Base-by-base conservation (phyloP, 92 coral and sea anemone genomes). In the Nematostella vectensis region DNA sequence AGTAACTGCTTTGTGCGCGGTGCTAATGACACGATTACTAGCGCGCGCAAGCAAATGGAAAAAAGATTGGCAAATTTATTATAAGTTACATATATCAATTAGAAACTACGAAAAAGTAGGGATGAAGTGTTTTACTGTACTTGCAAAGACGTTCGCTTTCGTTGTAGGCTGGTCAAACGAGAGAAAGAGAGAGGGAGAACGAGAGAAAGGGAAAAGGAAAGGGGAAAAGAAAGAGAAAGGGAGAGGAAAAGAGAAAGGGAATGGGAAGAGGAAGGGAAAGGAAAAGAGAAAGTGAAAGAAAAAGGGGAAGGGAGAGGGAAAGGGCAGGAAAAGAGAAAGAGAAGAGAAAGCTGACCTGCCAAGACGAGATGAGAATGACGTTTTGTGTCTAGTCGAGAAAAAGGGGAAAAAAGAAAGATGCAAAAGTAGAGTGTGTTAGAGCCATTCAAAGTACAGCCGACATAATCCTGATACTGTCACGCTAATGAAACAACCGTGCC, bases 191-290 rank as follows among this genome's bases (percentile, higher is more conserved):
- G 1, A 29, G 16, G 49, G 48, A 25, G 22, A 54, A 28, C 40
- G 9, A 54, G 48, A 29, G 28, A 13, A 2, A 54, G 1, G 15
- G 28, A 21, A 22, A n/a, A 54, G 28, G 42, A 22, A 25, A 1
- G 3, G 11, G 17, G n/a, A 0, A 40, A 25, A 54, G 59, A 54
- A 27, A 8, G 48, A 54, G 39, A 27, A 2, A 11, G 2, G 28
- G 59, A 54, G 18, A 25, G 19, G 27, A 18, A 13, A 61, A 9
- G 19, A 56, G 21, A 3, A 22, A 22, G 4, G 13, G 71, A 52
- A 52, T 9, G 60, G 31, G 48, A 51, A 13, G 31, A 63, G 61
- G 16, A 11, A 31, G 4, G 18, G 30, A 4, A 28, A 51, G 57
- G 11, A 6, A 24, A 18, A 51, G 33, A 51, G 33, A 24, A 12